Base-by-base conservation (phyloP, 2,888 invertebrate species). In the Dolichopus griseipennis region DNA sequence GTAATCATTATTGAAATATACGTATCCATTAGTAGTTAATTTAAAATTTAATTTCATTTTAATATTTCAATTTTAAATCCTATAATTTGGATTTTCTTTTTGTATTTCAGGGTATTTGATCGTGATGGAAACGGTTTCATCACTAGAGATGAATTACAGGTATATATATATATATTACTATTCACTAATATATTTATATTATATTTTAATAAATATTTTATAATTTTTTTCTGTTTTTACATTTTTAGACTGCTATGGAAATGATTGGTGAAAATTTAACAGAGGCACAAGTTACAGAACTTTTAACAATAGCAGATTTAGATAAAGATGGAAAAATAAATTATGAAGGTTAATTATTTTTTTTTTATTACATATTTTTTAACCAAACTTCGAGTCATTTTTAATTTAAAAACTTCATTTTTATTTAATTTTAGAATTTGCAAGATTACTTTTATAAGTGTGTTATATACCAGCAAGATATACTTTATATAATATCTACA, bases 121-220 rank as follows among this genome's bases (percentile, higher is more conserved):
- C 88, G 92, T 69, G 93, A 95, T 78, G 89, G 90, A 76, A 93
- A 95, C 80, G 95, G 95, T 43, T 95, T 90, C 81, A 94, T 95
- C 78, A 92, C 90, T 62, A 85, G 88, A 75, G 91, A 91, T 77
- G 91, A 91, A 80, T 82, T 91, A 65, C 86, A 88, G 52, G 52
- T 52, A 52, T 10, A 18, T 18, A 52, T 12, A 52, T 52, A 12
- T 52, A n/a, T n/a, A n/a, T n/a, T n/a, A n/a, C n/a, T n/a, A n/a
- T n/a, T n/a, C n/a, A n/a, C n/a, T n/a, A n/a, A n/a, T n/a, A n/a
- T n/a, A n/a, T n/a, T n/a, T n/a, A n/a, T n/a, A n/a, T n/a, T 43
- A 15, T 43, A 10, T 43, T 43, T 15, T 9, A 9, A 43, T 43
- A 10, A 52, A 52, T 15, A 52, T 7, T 52, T 52, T 52, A 4